These are phyloP conservation scores for Coturnix japonica DNA, from an alignment of 2,113 vertebrate species.

Conservation along the genomic window DNA sequence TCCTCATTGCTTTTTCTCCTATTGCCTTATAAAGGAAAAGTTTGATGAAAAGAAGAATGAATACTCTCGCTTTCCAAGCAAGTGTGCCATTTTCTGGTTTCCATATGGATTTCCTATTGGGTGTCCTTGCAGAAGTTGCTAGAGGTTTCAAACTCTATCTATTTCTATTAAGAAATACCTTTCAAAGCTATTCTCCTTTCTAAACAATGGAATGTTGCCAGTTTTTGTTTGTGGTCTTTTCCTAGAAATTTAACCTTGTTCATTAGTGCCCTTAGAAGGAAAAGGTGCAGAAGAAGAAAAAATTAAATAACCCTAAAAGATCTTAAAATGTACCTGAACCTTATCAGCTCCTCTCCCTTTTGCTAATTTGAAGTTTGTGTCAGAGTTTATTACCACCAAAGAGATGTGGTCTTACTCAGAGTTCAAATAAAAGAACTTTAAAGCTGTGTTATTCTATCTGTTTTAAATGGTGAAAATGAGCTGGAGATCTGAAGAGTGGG, in stretches of 20 bases:
- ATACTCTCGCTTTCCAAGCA: not conserved
- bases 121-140: not conserved
- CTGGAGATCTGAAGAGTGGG: not conserved
- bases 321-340: not conserved
- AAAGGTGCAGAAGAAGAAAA: not conserved
- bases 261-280: not conserved
- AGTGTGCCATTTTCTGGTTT: not conserved
- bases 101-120: not conserved
- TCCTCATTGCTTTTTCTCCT: not conserved
- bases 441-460: not conserved
- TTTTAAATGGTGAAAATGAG: not conserved
- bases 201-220: not conserved
- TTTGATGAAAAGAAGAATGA: not conserved
- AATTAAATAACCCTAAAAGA: not conserved
- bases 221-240: not conserved
- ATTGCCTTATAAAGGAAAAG: not conserved
- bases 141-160: not conserved
- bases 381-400: not conserved
- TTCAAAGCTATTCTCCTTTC: not conserved
- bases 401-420: not conserved
- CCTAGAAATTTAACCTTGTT: not conserved
- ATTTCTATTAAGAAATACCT: not conserved
- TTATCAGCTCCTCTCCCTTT: no score
- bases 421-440: not conserved
- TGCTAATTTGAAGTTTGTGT: not conserved